Base-by-base conservation (phyloP, 2,797 vertebrate species). In the Xenentodon cancila region DNA sequence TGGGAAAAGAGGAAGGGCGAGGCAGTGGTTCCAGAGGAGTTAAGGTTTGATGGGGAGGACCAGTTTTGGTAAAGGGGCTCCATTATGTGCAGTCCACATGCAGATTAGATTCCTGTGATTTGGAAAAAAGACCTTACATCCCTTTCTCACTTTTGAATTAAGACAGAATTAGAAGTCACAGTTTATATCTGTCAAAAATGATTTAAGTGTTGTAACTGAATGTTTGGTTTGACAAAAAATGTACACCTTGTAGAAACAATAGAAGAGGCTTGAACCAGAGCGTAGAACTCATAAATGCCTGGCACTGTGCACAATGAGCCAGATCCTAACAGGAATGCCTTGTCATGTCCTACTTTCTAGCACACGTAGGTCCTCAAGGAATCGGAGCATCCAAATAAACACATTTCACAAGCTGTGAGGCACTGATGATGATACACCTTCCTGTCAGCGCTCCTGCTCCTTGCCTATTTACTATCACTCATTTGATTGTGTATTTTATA, bases 11-110 rank as follows among this genome's bases (percentile, higher is more conserved):
- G 11, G 22, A 77, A 53, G 22, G 85, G 27, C 2, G 65, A 63
- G 13, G 68, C 60, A 4, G 51, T 48, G 51, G 45, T 37, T 32
- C 11, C 50, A 34, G 63, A 84, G 54, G 58, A 73, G 62, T 91
- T 92, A 19, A 71, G 48, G 62, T 90, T 85, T 6, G 73, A 68
- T 20, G 74, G 52, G 7, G 81, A 37, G n/a, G 75, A 48, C 83
- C 80, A 84, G 11, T 57, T 71, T 58, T 64, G 71, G 22, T 86
- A 84, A 1, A 58, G 51, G 4, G 77, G 47, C 27, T 91, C 91
- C 92, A 92, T 92, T 37, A 40, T 71, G 42, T 59, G 37, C 19
- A 40, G 53, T 53, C 43, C 17, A 54, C 27, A 17, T 48, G 16
- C 18, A 61, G 19, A 13, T 54, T 37, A 20, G 12, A 59, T 53